phyloP scores from a whole-genome alignment of 2,888 invertebrate genomes.

The Platypus cylindrus region DNA sequence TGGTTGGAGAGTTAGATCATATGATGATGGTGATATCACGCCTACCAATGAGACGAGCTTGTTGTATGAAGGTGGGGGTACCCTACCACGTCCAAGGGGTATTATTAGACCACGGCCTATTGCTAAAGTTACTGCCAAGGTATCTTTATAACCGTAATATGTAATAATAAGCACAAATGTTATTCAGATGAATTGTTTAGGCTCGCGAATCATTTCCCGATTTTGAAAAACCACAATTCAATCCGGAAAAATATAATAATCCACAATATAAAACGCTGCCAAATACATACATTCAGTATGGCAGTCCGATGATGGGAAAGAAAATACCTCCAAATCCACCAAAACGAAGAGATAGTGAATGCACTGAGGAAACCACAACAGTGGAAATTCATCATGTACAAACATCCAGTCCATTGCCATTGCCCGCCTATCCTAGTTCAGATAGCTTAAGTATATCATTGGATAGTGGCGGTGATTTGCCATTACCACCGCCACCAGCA shows the following conservation, averaged over 20 bases:
- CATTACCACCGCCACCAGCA: conserved; percentile 47
- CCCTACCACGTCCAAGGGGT: conserved; percentile 73
- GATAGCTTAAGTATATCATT: conserved; percentile 50
- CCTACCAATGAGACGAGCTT: conserved; percentile 62
- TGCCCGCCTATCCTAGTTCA: conserved; percentile 53
- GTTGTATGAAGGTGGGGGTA: conserved; percentile 61
- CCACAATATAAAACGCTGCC: conserved; percentile 42
- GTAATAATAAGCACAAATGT: no score
- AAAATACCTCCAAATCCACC: conserved; percentile 74
- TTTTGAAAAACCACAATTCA: conserved; percentile 36
- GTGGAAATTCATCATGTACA: conserved; percentile 33
- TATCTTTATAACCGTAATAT: no score
- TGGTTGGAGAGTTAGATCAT: conserved; percentile 46
- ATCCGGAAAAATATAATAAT: conserved; percentile 30
- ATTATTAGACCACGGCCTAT: conserved; percentile 69
- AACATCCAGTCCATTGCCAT: conserved; percentile 45
- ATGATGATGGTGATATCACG: conserved; percentile 84
- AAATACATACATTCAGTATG: conserved; percentile 39
- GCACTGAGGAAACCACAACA: conserved; percentile 33
- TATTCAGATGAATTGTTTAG: no score
- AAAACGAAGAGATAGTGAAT: conserved; percentile 39
- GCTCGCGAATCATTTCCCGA: conserved; percentile 31
- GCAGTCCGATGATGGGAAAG: conserved; percentile 60
- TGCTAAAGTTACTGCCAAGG: conserved; percentile 58
- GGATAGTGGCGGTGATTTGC: conserved; percentile 41